Percentiles rank a stretch among this genome's conserved stretches.
Evolutionary conservation across 2,113 vertebrate species (phyloP).

Genomic region (Anas platyrhynchos): DNA sequence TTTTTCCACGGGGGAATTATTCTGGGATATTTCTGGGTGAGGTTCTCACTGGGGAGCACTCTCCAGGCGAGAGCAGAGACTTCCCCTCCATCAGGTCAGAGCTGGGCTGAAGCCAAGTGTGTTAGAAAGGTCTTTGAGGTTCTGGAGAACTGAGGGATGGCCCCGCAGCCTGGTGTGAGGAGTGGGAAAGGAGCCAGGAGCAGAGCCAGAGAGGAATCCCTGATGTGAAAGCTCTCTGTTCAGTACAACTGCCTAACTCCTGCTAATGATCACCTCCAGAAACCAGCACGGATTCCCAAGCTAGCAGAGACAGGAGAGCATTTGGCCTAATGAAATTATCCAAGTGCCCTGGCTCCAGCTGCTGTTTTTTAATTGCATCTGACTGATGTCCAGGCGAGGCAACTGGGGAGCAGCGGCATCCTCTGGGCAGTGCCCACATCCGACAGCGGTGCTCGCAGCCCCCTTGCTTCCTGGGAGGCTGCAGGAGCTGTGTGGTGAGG

Average conservation of each 20-base stretch:
- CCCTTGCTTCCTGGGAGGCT: neutral
- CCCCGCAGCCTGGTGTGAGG: constrained; percentile 7
- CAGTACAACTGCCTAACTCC: neutral
- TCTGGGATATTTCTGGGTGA: neutral
- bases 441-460: rapidly evolving
- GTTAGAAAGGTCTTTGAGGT: constrained; percentile 42
- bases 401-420: neutral
- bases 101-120: constrained; percentile 43
- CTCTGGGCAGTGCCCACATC: rapidly evolving
- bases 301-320: neutral
- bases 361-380: neutral
- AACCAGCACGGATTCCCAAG: neutral
- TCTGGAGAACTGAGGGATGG: neutral
- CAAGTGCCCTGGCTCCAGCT: neutral
- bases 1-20: neutral
- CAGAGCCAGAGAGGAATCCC: neutral
- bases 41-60: rapidly evolving
- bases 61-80: neutral
- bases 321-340: neutral
- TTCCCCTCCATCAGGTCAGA: neutral
- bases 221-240: neutral
- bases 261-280: neutral
- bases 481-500: neutral
- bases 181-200: constrained; percentile 23
- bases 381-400: neutral